Base-by-base conservation (phyloP, 2,888 invertebrate genomes). In the Crematogaster levior region DNA sequence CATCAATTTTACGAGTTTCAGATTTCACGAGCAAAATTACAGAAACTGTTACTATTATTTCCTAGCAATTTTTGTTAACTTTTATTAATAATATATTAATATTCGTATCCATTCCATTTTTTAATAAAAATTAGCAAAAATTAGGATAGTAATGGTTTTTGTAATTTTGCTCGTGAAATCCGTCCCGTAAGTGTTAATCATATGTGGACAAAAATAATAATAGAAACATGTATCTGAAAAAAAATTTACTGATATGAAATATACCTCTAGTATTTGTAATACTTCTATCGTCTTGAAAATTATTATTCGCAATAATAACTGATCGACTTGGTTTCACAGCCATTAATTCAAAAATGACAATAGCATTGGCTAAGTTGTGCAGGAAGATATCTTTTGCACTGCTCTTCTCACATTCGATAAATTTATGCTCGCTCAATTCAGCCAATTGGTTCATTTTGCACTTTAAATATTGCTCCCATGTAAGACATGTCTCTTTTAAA, bases 261-360 rank as follows among this genome's bases (percentile, higher is more conserved):
- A 96, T 74, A 96, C 96, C 96, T 96, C 95, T 96, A 84, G 95
- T 96, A 84, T 95, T 95, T 9, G 95, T 95, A 83, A 94, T 92
- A 43, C 94, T 91, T 40, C 94, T 94, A 85, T 95, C 94, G 1
- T 86, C 46, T 81, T 86, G 81, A 7, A 84, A 34, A 70, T 95
- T 94, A 88, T 95, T 94, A 88, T 95, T 93, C 86, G 95, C 95
- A 21, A 97, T 95, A 89, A 96, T 95, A 27, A 96, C 95, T 18
- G 96, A 94, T 74, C 96, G 95, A 85, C 95, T 96, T 0, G 96
- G 96, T 88, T 96, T 97, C 3, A 96, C 96, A 90, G 97, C 96
- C 10, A 97, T 92, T 84, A 97, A 93, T 92, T 97, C 97, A 89
- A 97, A 96, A 5, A 95, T 95, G 0, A 96, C 96, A 0, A 96